Base-by-base conservation (phyloP, 1,140 invertebrate species). In the Anagrus nilaparvatae region DNA sequence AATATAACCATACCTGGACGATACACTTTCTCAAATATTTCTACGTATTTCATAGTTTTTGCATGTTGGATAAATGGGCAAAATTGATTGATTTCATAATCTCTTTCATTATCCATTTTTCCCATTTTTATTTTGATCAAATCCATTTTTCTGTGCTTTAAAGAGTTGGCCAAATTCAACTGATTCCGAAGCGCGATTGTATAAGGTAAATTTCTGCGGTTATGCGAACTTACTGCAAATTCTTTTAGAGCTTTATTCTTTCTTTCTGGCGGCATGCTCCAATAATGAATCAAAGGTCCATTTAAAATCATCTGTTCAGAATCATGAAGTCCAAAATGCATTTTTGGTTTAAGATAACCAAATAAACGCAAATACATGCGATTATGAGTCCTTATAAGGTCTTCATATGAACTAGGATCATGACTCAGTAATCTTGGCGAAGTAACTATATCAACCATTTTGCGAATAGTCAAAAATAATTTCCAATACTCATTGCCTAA, bases 171-270 rank as follows among this genome's bases (percentile, higher is more conserved):
- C 24, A 18, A 23, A 5, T 35, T 20, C n/a, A 43, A 12, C 29
- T 43, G 32, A 36, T 43, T 29, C 3, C 18, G 13, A 19, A 43
- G 12, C 20, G 10, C 30, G 30, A 43, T 43, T 23, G 24, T 43
- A 32, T 40, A 36, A 8, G 42, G 44, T 13, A 50, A 40, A 38
- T 50, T 47, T 17, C 34, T 32, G 19, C 23, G 27, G 2, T 23
- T 43, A 14, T 21, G 29, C 10, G 44, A 48, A 16, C 31, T 35
- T 9, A 17, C 3, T 29, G n/a, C 21, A 8, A 43, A 28, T 13
- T 50, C 43, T 43, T 48, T 50, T 17, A 49, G 16, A 35, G 35
- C 33, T 40, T 28, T 37, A 38, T 46, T 48, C 31, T 52, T 46
- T n/a, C 48, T 23, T 48, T 48, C 46, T 29, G 43, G 46, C 28